Evolutionary conservation across 2,888 invertebrate species (phyloP).

Genomic region (Callinectes sapidus): DNA sequence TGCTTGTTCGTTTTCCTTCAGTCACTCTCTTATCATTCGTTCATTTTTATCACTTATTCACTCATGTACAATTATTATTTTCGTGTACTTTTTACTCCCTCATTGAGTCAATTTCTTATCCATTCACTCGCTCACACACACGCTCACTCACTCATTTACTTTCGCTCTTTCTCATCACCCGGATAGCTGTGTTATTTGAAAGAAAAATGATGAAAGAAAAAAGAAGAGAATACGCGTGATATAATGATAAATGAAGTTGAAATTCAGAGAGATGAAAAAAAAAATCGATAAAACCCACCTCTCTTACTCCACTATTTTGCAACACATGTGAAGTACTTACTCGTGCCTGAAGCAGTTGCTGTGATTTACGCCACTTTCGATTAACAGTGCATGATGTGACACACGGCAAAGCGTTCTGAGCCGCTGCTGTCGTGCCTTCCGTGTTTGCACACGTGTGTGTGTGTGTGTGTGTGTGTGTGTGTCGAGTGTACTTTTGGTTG

Average conservation of each 20-base stretch:
- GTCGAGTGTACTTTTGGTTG: no score
- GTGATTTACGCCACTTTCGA: background rate
- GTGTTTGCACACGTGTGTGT: background rate
- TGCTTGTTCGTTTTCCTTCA: no score
- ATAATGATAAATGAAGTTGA: background rate
- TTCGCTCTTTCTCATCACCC: background rate
- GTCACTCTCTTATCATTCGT: no score
- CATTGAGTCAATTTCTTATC: background rate
- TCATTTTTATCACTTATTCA: no score
- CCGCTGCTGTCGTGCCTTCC: background rate
- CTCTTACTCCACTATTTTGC: background rate
- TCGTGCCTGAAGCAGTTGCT: background rate
- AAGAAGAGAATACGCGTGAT: background rate
- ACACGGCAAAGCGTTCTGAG: background rate
- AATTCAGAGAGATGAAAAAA: background rate
- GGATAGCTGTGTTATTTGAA: background rate
- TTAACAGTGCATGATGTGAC: background rate
- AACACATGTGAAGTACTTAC: background rate
- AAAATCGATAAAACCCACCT: background rate
- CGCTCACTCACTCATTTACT: background rate
- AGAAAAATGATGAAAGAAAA: background rate
- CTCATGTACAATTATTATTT: no score
- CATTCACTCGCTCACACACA: background rate
- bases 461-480: no score
- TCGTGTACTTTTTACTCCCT: no score